Base-by-base conservation (phyloP, 2,113 vertebrate species). In the Larimichthys polyactis region DNA sequence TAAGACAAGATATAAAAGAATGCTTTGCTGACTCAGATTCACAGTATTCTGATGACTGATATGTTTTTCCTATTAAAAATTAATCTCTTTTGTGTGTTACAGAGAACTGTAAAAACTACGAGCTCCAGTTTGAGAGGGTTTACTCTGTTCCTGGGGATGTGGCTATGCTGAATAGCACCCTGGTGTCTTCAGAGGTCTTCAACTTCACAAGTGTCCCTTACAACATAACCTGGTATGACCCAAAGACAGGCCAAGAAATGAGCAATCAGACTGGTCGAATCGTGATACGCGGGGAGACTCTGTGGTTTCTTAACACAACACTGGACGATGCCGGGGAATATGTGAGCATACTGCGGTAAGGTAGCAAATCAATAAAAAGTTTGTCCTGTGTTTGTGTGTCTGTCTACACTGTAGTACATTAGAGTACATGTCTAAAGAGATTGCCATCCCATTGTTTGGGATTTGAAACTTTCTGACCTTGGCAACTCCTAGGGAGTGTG, bases 221-320 rank as follows among this genome's bases (percentile, higher is more conserved):
- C 79, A 95, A 86, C 77, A 79, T 97, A 76, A 94, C 76, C 0
- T 99, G 98, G 98, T 96, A 96, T 82, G 84, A 90, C 89, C 89
- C 88, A 22, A 91, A 86, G 27, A 87, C 87, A 19, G 89, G 86
- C 14, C 68, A 51, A 81, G 90, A 77, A 85, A 84, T 86, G 62
- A 75, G 9, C 8, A 81, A 95, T 11, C 84, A 70, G 79, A 11
- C 78, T 0, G 84, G 91, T 16, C 93, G 94, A 52, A 79, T 96
- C 81, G 88, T 96, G 75, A 92, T 96, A 48, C 55, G 29, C 4
- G 44, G 89, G 5, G 89, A 88, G 5, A 85, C 87, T 5, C 94
- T 99, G 74, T 97, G 96, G 96, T 94, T 99, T 86, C 92, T 96
- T 10, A 96, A 95, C 52, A 73, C 93, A 54, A 40, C 5, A 0